Base-by-base conservation (phyloP, 2,797 vertebrate species). In the Poecilia wingei region DNA sequence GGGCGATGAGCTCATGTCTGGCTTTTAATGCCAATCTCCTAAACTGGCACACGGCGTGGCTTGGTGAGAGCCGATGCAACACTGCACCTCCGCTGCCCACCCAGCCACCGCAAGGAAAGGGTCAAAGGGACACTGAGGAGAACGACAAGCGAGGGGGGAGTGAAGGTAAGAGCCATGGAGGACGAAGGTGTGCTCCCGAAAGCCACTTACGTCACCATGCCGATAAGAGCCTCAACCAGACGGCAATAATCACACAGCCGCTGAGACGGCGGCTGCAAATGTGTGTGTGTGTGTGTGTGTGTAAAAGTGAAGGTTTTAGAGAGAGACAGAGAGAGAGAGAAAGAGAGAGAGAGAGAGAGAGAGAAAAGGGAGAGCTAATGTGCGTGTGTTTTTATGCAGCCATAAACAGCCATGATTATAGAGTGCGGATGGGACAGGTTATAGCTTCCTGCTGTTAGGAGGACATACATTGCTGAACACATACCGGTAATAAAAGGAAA, bases 1-100 rank as follows among this genome's bases (percentile, higher is more conserved):
- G 96, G 89, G 90, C 89, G 91, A 97, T 99, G 97, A 99, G 97
- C 97, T 98, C 98, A 98, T 97, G 98, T 99, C 98, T 99, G 96
- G 97, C 96, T 98, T 70, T 97, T 97, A 97, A 97, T 97, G 97
- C 97, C 97, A 99, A 97, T 97, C 96, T 97, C 96, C 95, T 94
- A 94, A 96, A 96, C 96, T 97, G 97, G 97, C 96, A 97, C 90
- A 88, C 93, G 92, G 96, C 96, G 94, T 86, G 89, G 91, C 20
- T 87, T 93, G 94, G 85, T 22, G 80, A 88, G 87, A 53, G 53
- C 74, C 87, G 84, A 85, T 80, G 79, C 84, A 86, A 73, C 72
- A 39, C 87, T 14, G 14, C 84, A 72, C 59, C 66, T 6, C 81
- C 22, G 74, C 78, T 53, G 47, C 78, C 66, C 66, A 45, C 78